Conservation (phyloP, 2,797 vertebrate species). For the Falco peregrinus region DNA sequence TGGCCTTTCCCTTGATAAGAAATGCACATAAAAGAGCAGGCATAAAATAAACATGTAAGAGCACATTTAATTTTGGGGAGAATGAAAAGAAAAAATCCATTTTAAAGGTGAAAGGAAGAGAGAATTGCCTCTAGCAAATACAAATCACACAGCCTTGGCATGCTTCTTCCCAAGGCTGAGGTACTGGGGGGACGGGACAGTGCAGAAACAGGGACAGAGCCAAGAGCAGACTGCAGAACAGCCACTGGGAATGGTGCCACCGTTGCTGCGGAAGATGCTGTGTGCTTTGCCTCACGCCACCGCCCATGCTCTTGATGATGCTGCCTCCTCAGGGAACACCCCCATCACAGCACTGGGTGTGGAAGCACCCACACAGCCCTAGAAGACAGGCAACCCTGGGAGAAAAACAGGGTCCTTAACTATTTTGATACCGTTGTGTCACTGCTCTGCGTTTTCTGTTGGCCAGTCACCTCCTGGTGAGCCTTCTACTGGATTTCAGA, state of each 20-base stretch:
- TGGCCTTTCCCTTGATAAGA: neutral
- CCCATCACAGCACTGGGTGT: neutral
- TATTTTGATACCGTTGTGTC: neutral
- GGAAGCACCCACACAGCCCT: fast-evolving
- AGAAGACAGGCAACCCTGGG: neutral
- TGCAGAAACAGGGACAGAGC: neutral
- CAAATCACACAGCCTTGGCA: neutral
- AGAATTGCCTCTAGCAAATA: neutral
- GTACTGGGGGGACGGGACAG: neutral
- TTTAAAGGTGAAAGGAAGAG: neutral
- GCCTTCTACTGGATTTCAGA: neutral
- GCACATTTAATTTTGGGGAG: neutral
- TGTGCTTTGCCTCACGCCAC: fast-evolving
- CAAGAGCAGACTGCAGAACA: neutral
- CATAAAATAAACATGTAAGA: neutral
- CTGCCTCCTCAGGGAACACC: neutral
- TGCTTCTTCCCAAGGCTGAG: neutral
- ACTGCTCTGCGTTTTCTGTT: neutral
- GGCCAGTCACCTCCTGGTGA: neutral
- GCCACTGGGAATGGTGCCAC: neutral
- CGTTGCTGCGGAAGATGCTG: neutral
- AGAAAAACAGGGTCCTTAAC: neutral
- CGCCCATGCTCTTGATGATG: neutral
- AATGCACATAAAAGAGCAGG: neutral
- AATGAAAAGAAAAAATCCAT: neutral